Evolutionary conservation across 1,140 invertebrate species (phyloP).

Genomic region (Chlorops oryzae): DNA sequence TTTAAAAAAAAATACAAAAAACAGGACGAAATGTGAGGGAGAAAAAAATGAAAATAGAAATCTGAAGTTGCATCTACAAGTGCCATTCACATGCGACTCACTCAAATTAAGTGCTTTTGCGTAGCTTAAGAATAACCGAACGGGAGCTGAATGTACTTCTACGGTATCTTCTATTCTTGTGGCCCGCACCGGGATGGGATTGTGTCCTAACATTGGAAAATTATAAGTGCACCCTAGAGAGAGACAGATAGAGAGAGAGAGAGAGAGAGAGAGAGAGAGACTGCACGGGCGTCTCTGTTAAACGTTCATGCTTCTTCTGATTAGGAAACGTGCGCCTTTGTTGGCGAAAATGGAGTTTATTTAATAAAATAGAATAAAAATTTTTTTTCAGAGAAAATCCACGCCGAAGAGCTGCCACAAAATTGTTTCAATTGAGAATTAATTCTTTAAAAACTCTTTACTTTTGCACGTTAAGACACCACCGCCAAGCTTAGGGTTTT

Average conservation of each 20-base stretch:
- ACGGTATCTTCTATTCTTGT: background rate
- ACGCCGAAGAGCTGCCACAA: background rate
- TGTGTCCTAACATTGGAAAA: background rate
- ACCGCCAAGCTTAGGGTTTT: background rate
- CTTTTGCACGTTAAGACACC: background rate
- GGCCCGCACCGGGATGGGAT: background rate
- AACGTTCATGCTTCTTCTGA: no score
- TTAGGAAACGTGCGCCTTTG: background rate
- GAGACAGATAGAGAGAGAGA: background rate
- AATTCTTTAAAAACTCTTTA: background rate
- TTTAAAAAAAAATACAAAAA: no score
- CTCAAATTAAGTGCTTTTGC: conserved; percentile 48
- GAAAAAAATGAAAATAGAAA: no score
- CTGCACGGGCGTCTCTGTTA: no score
- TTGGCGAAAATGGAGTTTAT: background rate
- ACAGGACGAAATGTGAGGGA: no score
- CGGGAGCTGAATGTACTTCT: conserved; percentile 22
- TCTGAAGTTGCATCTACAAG: conserved; percentile 21
- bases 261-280: no score
- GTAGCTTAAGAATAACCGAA: conserved; percentile 29
- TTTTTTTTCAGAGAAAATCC: background rate
- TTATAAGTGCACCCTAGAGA: background rate
- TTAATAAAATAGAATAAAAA: background rate
- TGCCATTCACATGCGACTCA: conserved; percentile 46
- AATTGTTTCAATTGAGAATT: background rate